A percentile compares a stretch with the other conserved stretches of the same genome.
These are phyloP conservation scores for Drosophila hydei DNA, from an alignment of 1,140 invertebrate species.

Conservation along the genomic window DNA sequence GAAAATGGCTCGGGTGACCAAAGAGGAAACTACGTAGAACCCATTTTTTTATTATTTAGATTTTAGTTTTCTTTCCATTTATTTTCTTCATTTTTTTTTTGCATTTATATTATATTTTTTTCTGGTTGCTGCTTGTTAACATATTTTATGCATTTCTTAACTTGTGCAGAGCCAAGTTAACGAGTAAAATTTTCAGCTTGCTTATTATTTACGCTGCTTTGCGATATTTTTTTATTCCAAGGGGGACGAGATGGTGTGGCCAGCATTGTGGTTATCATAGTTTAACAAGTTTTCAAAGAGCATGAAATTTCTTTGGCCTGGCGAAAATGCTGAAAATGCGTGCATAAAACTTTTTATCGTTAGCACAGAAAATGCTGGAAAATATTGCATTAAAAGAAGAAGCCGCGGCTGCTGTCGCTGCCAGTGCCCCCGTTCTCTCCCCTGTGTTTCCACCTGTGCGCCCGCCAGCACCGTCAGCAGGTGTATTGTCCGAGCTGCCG, in stretches of 20 bases:
- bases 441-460: constrained; percentile 7
- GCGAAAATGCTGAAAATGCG: constrained; percentile 60
- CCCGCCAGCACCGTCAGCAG: constrained; percentile 39
- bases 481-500: constrained; percentile 67
- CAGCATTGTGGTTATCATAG: constrained; percentile 82
- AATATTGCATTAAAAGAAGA: constrained; percentile 76
- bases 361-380: constrained; percentile 57
- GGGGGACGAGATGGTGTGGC: constrained; percentile 17
- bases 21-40: constrained; percentile 17
- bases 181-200: constrained; percentile 71
- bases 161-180: constrained; percentile 71
- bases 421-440: neutral
- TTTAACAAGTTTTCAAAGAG: constrained; percentile 82
- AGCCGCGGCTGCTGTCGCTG: constrained; percentile 1
- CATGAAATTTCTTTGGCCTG: constrained; percentile 74
- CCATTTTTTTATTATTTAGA: constrained; percentile 43
- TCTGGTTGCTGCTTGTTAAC: constrained; percentile 62
- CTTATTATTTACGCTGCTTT: constrained; percentile 71
- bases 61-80: constrained; percentile 16
- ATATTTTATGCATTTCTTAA: constrained; percentile 82
- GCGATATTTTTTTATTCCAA: neutral
- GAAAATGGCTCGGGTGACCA: constrained; percentile 58
- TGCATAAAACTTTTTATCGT: constrained; percentile 77
- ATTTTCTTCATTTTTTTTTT: neutral
- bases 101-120: constrained; percentile 1